Conservation (phyloP, 2,113 vertebrate genomes). For the Haliaeetus leucogaster region DNA sequence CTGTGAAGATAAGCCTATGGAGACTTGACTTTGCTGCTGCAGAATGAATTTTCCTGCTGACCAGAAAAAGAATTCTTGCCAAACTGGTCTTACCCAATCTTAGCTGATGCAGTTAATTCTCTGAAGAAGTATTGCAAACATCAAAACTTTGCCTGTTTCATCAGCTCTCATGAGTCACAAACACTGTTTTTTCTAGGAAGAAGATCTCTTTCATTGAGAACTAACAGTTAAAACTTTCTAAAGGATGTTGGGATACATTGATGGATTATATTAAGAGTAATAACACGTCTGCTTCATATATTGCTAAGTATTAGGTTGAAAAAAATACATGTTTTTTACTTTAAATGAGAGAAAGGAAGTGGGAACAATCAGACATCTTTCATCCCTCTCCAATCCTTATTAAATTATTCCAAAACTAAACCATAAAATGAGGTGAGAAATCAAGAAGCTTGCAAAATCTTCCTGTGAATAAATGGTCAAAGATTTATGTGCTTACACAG, state of each 20-base stretch:
- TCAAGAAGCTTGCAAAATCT: background rate
- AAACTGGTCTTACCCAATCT: background rate
- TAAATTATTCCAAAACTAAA: background rate
- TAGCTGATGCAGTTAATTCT: conserved; percentile 8
- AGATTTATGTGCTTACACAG: background rate
- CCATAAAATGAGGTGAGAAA: background rate
- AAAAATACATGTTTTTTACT: background rate
- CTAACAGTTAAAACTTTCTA: background rate
- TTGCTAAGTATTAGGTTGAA: background rate
- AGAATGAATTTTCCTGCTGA: background rate
- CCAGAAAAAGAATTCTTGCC: background rate
- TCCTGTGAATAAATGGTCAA: background rate
- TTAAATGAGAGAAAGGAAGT: background rate
- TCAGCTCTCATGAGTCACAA: background rate
- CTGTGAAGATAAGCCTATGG: background rate
- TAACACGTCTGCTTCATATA: background rate
- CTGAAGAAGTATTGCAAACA: background rate
- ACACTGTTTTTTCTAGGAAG: background rate
- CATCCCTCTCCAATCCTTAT: background rate
- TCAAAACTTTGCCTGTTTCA: background rate
- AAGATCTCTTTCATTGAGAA: background rate
- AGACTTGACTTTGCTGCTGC: background rate
- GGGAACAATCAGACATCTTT: background rate
- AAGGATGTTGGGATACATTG: background rate
- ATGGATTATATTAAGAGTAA: background rate